A percentile compares a stretch with the other conserved stretches of the same genome.
These are phyloP conservation scores for Stomatorhinus walkeri DNA, from an alignment of 2,797 vertebrate species.

Conservation along the genomic window DNA sequence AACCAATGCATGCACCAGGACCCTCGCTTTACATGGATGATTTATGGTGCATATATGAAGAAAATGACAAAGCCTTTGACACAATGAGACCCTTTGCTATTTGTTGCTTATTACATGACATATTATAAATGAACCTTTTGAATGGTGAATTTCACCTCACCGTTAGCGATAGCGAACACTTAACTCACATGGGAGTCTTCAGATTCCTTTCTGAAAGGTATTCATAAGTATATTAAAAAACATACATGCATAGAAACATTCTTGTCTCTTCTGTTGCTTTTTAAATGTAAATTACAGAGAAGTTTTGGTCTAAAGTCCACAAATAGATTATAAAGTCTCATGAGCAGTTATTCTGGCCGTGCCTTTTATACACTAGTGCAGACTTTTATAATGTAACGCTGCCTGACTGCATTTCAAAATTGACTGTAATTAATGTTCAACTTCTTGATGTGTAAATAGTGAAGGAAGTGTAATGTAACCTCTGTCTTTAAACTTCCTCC, in stretches of 20 bases:
- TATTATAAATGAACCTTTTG: not conserved
- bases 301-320: not conserved
- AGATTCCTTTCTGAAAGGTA: not conserved
- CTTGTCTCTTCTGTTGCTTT: not conserved
- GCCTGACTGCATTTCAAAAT: not conserved
- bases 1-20: not conserved
- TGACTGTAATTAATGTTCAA: not conserved
- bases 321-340: not conserved
- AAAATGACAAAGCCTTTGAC: not conserved
- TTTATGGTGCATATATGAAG: not conserved
- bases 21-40: not conserved
- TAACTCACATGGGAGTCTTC: not conserved
- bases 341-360: not conserved
- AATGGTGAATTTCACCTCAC: not conserved
- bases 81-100: not conserved
- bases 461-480: not conserved
- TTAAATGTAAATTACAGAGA: not conserved
- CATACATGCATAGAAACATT: not conserved
- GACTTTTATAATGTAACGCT: not conserved
- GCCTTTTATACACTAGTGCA: not conserved
- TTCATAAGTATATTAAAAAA: not conserved
- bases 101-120: not conserved
- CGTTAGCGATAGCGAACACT: not conserved
- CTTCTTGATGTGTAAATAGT: not conserved
- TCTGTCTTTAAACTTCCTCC: not conserved